These are phyloP conservation scores for Rhombomys opimus DNA, from an alignment of 2,113 vertebrate species.

Conservation along the genomic window DNA sequence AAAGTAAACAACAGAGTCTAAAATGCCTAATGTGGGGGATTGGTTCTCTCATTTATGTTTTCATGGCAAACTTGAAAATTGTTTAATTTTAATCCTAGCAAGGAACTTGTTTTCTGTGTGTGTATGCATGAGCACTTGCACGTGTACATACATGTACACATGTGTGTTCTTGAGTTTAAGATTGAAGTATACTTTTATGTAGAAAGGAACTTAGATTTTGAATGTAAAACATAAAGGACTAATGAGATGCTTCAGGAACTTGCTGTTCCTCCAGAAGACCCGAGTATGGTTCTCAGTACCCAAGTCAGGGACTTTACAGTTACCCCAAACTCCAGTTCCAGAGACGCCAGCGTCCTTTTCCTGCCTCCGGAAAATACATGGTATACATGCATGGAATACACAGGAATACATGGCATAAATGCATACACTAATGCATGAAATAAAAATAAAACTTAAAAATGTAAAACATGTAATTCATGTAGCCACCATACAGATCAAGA, in stretches of 20 bases:
- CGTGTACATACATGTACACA: not conserved
- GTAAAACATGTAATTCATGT: not conserved
- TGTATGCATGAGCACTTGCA: not conserved
- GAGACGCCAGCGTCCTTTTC: not conserved
- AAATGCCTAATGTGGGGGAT: not conserved
- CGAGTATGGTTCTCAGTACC: not conserved
- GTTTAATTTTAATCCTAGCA: not conserved
- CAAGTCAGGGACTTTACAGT: not conserved
- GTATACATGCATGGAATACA: not conserved
- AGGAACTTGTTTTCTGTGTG: not conserved
- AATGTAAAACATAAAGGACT: not conserved
- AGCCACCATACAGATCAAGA: not conserved
- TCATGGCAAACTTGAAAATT: not conserved
- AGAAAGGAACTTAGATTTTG: not conserved
- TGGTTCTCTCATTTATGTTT: not conserved
- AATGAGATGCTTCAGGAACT: not conserved
- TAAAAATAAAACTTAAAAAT: not conserved
- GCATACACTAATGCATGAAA: not conserved
- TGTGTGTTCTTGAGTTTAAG: not conserved
- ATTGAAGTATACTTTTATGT: not conserved
- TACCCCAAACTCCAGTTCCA: not conserved
- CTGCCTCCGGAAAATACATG: no score
- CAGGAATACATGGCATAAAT: not conserved
- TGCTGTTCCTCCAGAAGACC: not conserved
- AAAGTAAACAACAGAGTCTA: slow-evolving; percentile 11